Evolutionary conservation across 2,888 invertebrate species (phyloP).

Genomic region (Metacarcinus magister): DNA sequence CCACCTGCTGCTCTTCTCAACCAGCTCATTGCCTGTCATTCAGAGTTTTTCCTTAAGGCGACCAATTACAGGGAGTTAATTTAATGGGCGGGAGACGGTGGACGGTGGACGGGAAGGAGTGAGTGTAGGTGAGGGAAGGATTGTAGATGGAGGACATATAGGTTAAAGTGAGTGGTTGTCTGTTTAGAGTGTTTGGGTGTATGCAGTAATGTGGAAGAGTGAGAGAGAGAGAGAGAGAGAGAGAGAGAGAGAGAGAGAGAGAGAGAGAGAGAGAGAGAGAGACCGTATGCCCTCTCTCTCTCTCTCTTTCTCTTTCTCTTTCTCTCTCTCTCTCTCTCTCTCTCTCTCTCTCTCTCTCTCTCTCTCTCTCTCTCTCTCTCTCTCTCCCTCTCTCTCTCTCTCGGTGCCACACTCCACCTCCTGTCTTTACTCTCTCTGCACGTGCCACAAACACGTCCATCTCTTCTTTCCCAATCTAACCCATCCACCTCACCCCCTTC

Average conservation of each 20-base stretch:
- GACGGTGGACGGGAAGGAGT: neutral
- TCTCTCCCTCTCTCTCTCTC: no score
- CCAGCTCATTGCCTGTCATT: neutral
- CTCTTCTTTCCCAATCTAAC: neutral
- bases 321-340: neutral
- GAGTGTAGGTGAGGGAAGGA: neutral
- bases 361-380: neutral
- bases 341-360: neutral
- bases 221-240: no score
- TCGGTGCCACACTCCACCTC: neutral
- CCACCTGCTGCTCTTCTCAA: neutral
- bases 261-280: no score
- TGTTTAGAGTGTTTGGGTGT: neutral
- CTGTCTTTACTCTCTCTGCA: neutral
- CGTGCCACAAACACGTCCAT: neutral
- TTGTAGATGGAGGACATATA: no score
- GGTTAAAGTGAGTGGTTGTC: neutral
- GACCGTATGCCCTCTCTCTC: neutral
- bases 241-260: no score
- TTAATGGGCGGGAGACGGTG: no score
- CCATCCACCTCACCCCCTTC: neutral
- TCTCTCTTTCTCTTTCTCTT: neutral
- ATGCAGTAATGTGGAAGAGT: neutral
- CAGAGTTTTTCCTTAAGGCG: neutral
- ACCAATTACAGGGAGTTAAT: constrained; percentile 26